Conservation (phyloP, 2,113 vertebrate genomes). For the Clarias magur region DNA sequence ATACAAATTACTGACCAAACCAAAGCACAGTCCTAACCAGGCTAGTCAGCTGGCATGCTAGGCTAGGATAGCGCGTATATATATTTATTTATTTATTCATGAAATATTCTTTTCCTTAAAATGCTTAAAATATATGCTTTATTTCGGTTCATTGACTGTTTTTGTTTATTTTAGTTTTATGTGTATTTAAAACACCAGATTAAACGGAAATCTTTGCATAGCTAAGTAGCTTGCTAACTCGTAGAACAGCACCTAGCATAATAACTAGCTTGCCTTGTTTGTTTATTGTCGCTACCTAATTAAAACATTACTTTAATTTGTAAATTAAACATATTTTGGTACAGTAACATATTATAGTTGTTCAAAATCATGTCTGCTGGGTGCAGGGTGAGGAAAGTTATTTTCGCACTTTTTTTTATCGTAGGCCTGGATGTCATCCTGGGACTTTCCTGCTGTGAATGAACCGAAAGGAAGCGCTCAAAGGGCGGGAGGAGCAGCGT, state of each 20-base stretch:
- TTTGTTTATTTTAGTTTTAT: too few species aligned
- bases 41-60: background rate
- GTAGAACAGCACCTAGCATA: background rate
- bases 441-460: slow-evolving; percentile 66
- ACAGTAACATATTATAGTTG: background rate
- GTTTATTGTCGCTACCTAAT: background rate
- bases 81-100: too few species aligned
- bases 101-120: too few species aligned
- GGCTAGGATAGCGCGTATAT: background rate
- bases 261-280: background rate
- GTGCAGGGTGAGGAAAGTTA: background rate
- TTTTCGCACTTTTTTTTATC: background rate
- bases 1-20: background rate
- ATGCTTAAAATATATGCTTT: background rate
- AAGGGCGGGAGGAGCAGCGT: background rate
- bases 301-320: background rate
- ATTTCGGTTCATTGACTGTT: too few species aligned
- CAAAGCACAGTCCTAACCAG: background rate
- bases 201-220: background rate
- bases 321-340: slow-evolving; percentile 32
- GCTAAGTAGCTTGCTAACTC: too few species aligned
- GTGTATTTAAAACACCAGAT: background rate
- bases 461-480: slow-evolving; percentile 15
- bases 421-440: slow-evolving; percentile 68
- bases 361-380: too few species aligned